Conservation (phyloP, 2,113 vertebrate species). For the Ariopsis seemanni region DNA sequence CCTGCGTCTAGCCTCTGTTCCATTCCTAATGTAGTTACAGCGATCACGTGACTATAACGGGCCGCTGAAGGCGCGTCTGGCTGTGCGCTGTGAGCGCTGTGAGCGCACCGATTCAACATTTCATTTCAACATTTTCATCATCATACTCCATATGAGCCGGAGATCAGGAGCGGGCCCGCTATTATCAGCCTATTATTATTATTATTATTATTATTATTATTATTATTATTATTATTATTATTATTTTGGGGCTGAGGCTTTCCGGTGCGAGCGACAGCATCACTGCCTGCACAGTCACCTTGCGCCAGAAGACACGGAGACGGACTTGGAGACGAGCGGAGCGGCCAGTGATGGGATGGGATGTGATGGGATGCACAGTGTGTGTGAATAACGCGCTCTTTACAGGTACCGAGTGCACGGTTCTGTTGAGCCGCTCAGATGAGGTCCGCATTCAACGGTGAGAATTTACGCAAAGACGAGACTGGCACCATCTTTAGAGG, state of each 20-base stretch:
- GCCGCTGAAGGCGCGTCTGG: conserved; percentile 1
- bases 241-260: neutral
- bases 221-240: neutral
- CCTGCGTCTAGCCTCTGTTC: neutral
- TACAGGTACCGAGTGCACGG: neutral
- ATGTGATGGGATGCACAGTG: neutral
- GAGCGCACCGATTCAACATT: neutral
- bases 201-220: neutral
- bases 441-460: neutral
- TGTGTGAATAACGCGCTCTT: too few relatives aligned
- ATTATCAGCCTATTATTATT: neutral
- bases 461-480: conserved; percentile 35
- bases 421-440: neutral
- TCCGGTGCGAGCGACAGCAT: conserved; percentile 69
- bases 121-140: neutral
- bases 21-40: neutral
- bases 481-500: neutral
- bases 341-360: neutral
- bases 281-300: conserved; percentile 66
- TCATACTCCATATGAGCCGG: neutral
- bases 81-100: neutral
- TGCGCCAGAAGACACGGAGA: conserved; percentile 65
- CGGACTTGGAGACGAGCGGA: neutral
- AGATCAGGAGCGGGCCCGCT: neutral
- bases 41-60: conserved; percentile 17